Evolutionary conservation across 2,888 invertebrate species (phyloP), one percentile per base, ranked within the genome.

Genomic region (Harpalus rufipes): DNA sequence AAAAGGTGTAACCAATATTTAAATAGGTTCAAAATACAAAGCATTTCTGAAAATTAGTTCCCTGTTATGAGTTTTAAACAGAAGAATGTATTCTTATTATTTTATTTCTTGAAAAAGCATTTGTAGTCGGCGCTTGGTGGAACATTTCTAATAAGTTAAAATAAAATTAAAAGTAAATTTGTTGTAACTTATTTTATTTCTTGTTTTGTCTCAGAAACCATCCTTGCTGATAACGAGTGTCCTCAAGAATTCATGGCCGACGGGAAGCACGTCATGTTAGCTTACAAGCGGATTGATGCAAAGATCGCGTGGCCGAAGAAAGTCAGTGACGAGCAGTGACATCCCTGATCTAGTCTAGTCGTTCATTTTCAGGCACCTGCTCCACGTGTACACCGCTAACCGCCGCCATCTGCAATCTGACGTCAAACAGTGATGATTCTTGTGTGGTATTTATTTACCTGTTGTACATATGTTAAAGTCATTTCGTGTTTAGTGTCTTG

Each of bases 281-380:
- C 98, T 16, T 99, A 97, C 92, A 98, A 98, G 92, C 93, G 98
- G 86, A 96, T 97, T 90, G 98, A 98, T 90, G 98, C 98, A 39
- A 98, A 98, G 92, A 98, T 99, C 88, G 98, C 98, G 85, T 99
- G 98, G 98, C 98, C 98, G 84, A 94, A 65, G 12, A 72, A 41
- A 82, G 74, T 74, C 74, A 82, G 82, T 59, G 74, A 82, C 58
- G 82, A 82, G 59, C 82, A 74, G 59, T 61, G 44, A 74, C 59
- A 68, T 63, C 21, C 65, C 83, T 74, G 61, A 72, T 80, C 85
- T 80, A 85, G 85, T 85, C 85, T 85, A 85, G 85, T 85, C 85
- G n/a, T 78, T 84, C 16, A 16, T 84, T 58, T 58, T 25, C 56
- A 58, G 78, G 56, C 58, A 21, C 12, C 32, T 59, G 78, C 78